Conservation (phyloP, 2,888 invertebrate species). For the Sepioteuthis lessoniana region DNA sequence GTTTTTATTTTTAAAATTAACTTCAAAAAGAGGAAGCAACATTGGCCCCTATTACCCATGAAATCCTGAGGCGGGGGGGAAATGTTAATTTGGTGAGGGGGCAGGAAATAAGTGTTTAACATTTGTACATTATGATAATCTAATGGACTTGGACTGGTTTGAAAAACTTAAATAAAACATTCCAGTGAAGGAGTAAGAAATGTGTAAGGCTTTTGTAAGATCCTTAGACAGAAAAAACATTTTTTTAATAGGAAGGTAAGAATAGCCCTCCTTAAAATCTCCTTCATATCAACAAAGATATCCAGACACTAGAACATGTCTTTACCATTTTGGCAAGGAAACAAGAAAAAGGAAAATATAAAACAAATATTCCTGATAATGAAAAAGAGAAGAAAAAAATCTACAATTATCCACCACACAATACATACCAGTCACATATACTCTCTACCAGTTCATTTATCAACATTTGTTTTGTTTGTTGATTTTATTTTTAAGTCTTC, state of each 20-base stretch:
- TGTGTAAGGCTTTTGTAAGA: neutral
- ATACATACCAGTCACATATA: constrained; percentile 20
- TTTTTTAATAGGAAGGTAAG: too few relatives aligned
- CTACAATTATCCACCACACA: neutral
- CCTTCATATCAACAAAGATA: constrained; percentile 23
- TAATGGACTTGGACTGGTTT: neutral
- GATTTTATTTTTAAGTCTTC: neutral
- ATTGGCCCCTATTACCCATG: neutral
- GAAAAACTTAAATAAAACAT: neutral
- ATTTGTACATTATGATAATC: constrained; percentile 16
- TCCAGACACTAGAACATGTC: constrained; percentile 33
- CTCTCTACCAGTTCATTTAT: neutral
- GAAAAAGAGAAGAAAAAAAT: neutral
- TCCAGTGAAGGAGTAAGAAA: neutral
- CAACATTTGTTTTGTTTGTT: neutral
- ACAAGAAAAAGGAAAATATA: neutral
- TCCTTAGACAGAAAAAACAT: neutral
- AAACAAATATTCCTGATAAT: neutral
- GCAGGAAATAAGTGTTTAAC: neutral
- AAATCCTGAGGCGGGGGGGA: neutral
- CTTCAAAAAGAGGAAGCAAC: neutral
- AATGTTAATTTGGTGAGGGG: neutral
- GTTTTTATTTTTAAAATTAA: constrained; percentile 3
- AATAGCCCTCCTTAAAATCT: neutral
- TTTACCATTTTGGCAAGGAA: constrained; percentile 33